These are phyloP conservation scores for Melanogrammus aeglefinus DNA, from an alignment of 2,797 vertebrate species.

Conservation along the genomic window DNA sequence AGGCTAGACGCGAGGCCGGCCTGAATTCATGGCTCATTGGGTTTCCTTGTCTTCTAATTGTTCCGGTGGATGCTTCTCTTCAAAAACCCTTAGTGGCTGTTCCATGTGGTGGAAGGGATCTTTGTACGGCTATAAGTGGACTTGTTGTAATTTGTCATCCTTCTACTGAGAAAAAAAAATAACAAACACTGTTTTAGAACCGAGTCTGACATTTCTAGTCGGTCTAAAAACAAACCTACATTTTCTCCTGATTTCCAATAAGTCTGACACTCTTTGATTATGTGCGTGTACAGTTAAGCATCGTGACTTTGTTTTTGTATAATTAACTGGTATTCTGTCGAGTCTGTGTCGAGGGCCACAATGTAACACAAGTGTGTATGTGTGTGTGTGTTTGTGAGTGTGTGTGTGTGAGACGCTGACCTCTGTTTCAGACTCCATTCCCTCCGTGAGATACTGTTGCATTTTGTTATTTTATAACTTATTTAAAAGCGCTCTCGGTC, in stretches of 20 bases:
- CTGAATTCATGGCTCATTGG: neutral
- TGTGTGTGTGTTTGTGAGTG: neutral
- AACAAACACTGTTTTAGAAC: neutral
- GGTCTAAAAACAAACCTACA: neutral
- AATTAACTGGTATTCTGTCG: neutral
- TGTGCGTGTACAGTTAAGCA: neutral
- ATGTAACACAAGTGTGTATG: neutral
- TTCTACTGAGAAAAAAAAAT: neutral
- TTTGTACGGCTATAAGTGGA: conserved; percentile 33
- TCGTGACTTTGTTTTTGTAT: conserved; percentile 1
- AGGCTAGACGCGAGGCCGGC: neutral
- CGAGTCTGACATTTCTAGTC: neutral
- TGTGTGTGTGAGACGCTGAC: neutral
- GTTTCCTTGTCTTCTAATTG: conserved; percentile 15
- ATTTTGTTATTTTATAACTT: neutral
- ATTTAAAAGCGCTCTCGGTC: neutral
- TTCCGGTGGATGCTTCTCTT: conserved; percentile 48
- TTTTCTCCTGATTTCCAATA: neutral
- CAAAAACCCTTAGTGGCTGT: conserved; percentile 23
- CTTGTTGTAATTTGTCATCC: neutral
- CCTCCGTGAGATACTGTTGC: neutral
- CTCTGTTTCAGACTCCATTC: neutral
- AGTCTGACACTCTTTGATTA: neutral
- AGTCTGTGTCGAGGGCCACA: neutral
- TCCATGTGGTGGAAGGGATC: conserved; percentile 31